These are phyloP conservation scores for Chloebia gouldiae DNA, from an alignment of 2,113 vertebrate species.

Conservation along the genomic window DNA sequence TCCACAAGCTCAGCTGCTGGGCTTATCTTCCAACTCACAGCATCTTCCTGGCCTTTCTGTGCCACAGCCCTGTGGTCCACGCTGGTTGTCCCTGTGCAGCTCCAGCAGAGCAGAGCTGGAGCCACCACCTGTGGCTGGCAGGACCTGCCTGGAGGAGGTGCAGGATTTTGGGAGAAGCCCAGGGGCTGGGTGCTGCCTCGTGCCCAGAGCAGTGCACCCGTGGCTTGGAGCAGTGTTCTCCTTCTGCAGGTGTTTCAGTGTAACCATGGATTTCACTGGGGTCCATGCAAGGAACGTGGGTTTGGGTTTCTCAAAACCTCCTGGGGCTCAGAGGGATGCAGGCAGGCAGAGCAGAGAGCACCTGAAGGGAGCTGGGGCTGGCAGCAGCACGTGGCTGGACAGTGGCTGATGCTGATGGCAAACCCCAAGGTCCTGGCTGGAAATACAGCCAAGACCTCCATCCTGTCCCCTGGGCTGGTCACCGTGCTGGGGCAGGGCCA, in stretches of 20 bases:
- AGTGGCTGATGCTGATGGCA: neutral
- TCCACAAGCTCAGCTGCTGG: neutral
- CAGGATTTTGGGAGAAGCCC: neutral
- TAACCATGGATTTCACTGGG: neutral
- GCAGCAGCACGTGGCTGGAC: accelerated
- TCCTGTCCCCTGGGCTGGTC: neutral
- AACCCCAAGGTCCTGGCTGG: neutral
- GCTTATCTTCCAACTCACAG: neutral
- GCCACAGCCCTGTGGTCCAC: neutral
- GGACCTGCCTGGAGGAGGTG: neutral
- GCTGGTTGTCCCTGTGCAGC: neutral
- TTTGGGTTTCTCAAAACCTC: neutral
- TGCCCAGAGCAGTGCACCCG: accelerated
- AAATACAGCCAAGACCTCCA: accelerated
- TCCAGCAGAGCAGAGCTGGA: neutral
- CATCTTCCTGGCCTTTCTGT: neutral
- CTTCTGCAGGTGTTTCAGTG: accelerated
- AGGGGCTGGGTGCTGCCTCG: neutral
- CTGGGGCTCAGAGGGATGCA: neutral
- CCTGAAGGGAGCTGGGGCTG: neutral
- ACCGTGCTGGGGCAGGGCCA: neutral
- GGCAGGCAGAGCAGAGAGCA: neutral
- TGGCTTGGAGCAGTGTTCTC: neutral
- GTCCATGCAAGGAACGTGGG: accelerated
- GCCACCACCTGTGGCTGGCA: neutral